Percentiles rank a stretch among this genome's conserved stretches.
Evolutionary conservation across 2,888 invertebrate species (phyloP).

Genomic region (Meliscaeva auricollis): DNA sequence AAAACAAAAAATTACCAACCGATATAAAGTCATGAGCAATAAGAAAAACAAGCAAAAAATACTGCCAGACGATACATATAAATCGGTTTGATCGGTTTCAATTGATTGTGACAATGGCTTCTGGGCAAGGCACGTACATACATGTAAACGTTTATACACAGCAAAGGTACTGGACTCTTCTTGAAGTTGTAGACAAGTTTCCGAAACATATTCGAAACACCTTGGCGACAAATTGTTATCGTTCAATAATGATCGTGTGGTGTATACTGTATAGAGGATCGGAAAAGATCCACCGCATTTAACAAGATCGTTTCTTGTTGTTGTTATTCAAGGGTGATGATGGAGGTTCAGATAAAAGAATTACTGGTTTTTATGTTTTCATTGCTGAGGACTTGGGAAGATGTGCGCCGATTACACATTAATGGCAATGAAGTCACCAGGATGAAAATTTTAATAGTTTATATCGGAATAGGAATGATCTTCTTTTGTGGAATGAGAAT

Average conservation of each 20-base stretch:
- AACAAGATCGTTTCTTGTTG: constrained; percentile 8
- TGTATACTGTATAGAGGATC: constrained; percentile 24
- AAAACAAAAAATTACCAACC: constrained; percentile 37
- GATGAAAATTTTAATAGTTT: constrained; percentile 39
- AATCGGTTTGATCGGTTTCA: constrained; percentile 39
- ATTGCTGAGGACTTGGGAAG: constrained; percentile 9
- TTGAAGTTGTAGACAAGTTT: constrained; percentile 64
- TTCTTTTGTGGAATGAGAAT: constrained; percentile 11
- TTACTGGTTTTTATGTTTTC: constrained; percentile 34
- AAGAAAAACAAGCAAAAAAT: constrained; percentile 17
- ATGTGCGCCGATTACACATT: constrained; percentile 49
- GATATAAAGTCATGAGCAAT: constrained; percentile 29
- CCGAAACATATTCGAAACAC: constrained; percentile 79
- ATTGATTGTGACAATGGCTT: constrained; percentile 60
- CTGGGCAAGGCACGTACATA: constrained; percentile 43
- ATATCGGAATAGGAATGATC: not conserved
- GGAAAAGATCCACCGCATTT: constrained; percentile 42
- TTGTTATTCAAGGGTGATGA: constrained; percentile 35
- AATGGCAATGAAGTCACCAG: constrained; percentile 53
- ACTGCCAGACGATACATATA: constrained; percentile 30
- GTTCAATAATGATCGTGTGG: constrained; percentile 80
- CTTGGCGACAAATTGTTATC: constrained; percentile 84
- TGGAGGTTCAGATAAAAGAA: constrained; percentile 51
- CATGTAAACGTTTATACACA: not conserved
- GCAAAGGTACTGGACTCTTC: constrained; percentile 32